Base-by-base conservation (phyloP, 2,113 vertebrate species). In the Lucifuga dentata region DNA sequence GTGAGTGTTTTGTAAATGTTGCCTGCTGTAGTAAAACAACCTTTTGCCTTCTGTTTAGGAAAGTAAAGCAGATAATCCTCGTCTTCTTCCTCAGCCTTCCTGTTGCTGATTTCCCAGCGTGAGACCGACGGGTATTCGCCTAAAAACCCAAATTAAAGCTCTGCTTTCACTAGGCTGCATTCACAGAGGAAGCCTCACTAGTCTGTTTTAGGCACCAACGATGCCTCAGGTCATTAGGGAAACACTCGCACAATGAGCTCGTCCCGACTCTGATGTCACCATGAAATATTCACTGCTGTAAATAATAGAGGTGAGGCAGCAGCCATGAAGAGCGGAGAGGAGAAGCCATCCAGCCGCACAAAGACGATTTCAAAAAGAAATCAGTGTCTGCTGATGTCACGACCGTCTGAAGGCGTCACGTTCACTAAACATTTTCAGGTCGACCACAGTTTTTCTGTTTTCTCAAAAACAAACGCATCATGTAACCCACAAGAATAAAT, bases 251-350 rank as follows among this genome's bases (percentile, higher is more conserved):
- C 70, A 65, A 60, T 15, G n/a, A 57, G 46, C 66, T 8, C 39
- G 26, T 78, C 83, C 52, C 43, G 20, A 59, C 58, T 66, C 79
- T 68, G 79, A 86, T 86, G 81, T 80, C 81, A 59, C 77, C 79
- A 85, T 90, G 23, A 89, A 91, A 93, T 90, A 89, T 90, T 88
- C 73, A 90, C 79, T 53, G 50, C 57, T 73, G 67, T 81, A 83
- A 89, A 91, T 87, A 88, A 89, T 80, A 20, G 74, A 91, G 35
- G 33, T 44, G 58, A 52, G 40, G 58, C 58, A 71, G 62, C 48
- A 78, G 55, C 51, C 66, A 63, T 1, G 16, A 33, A 49, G 38
- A 58, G 43, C 51, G 59, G 35, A 1, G 5, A 13, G 1, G 17
- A 32, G 9, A 52, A 60, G 21, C 55, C 32, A 29, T 32, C 15